phyloP scores from a whole-genome alignment of 1,140 invertebrate species.

The Neoseiulus cucumeris region DNA sequence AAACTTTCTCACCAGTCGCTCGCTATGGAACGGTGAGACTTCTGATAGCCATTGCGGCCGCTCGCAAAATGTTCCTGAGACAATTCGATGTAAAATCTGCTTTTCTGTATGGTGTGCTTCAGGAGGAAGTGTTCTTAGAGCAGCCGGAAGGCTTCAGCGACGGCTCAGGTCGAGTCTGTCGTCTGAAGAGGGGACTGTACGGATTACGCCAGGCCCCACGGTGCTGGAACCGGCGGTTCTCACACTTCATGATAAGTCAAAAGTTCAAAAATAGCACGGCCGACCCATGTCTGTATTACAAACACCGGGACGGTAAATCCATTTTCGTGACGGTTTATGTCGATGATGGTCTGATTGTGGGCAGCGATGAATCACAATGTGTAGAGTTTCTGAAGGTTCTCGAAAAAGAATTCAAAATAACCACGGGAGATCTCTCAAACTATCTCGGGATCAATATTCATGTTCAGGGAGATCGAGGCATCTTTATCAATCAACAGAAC shows the following conservation, averaged over 20 bases:
- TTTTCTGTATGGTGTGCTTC: conserved; percentile 12
- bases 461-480: no score
- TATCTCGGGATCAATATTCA: no score
- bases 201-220: conserved; percentile 11
- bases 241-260: not conserved
- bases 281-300: conserved; percentile 11
- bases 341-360: no score
- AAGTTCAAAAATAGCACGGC: conserved; percentile 7
- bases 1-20: conserved; percentile 28
- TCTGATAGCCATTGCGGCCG: conserved; percentile 15
- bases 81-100: conserved; percentile 8
- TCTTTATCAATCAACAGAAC: no score
- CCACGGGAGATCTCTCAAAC: no score
- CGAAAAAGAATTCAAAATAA: no score
- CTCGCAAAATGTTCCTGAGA: conserved; percentile 12
- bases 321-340: no score
- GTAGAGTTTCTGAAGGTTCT: no score
- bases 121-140: conserved; percentile 7
- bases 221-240: conserved; percentile 11
- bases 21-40: conserved; percentile 19
- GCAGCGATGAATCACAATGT: no score
- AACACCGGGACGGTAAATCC: not conserved
- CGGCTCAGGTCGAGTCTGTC: not conserved
- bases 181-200: conserved; percentile 9
- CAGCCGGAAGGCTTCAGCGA: not conserved